A percentile compares a stretch with the other conserved stretches of the same genome.
phyloP scores from a whole-genome alignment of 2,797 vertebrate species.

The Manis pentadactyla region DNA sequence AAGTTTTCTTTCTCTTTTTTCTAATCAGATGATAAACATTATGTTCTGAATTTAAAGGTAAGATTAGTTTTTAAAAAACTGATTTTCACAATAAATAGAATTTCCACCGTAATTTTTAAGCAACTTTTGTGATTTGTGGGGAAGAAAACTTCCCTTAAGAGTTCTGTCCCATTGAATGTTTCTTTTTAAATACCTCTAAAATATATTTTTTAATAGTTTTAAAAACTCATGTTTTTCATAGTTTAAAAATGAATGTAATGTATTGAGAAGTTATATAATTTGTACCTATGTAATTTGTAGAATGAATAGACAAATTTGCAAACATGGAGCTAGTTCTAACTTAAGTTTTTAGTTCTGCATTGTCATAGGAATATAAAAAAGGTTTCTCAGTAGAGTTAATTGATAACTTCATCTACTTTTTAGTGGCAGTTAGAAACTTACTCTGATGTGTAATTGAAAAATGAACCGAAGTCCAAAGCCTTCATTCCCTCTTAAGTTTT shows the following conservation, averaged over 20 bases:
- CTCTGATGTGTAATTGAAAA: neutral
- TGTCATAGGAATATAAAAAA: conserved; percentile 7
- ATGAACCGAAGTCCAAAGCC: neutral
- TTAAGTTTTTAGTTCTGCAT: neutral
- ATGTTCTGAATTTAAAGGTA: conserved; percentile 84
- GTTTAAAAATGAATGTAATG: neutral
- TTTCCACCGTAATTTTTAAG: conserved; percentile 1
- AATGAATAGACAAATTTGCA: neutral
- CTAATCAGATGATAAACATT: conserved; percentile 77
- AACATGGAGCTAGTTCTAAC: neutral
- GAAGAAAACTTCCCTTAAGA: neutral
- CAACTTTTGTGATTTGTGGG: neutral
- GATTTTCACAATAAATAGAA: neutral
- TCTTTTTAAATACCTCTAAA: neutral
- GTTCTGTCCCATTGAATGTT: neutral
- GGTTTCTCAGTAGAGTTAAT: conserved; percentile 39
- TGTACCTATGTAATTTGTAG: neutral
- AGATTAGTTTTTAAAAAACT: conserved; percentile 13
- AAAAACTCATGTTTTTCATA: neutral
- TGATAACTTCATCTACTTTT: neutral
- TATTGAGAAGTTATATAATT: neutral
- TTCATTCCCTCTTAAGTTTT: neutral
- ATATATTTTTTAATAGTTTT: neutral
- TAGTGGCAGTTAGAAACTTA: conserved; percentile 21
- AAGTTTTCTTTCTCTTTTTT: neutral